These are phyloP conservation scores for Altica lythri DNA, from an alignment of 2,888 invertebrate species.

Conservation along the genomic window DNA sequence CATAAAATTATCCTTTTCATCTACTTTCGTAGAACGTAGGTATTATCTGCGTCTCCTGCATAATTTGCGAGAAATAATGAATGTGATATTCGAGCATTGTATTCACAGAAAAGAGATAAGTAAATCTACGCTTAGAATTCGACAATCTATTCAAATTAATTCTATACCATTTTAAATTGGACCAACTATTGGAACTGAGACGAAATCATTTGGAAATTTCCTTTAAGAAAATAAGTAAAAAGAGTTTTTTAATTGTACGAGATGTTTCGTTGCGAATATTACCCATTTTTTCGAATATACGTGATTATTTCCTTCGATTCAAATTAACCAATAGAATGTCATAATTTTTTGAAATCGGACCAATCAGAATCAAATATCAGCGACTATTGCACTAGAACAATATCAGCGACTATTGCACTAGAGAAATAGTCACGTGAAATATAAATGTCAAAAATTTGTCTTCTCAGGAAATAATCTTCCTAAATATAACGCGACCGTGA, in stretches of 20 bases:
- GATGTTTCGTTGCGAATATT: no score
- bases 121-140: background rate
- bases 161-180: background rate
- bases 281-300: background rate
- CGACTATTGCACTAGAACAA: no score
- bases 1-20: background rate
- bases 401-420: no score
- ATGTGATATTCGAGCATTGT: background rate
- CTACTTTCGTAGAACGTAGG: background rate
- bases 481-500: no score
- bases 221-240: background rate
- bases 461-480: no score
- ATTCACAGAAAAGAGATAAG: background rate
- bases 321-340: no score
- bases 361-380: no score
- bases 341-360: no score
- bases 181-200: background rate
- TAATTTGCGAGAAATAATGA: slow-evolving; percentile 1
- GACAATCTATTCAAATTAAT: background rate
- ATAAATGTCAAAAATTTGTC: no score
- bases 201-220: background rate
- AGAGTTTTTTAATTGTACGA: background rate
- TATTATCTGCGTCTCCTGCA: background rate
- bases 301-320: no score
- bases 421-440: no score